phyloP scores from a whole-genome alignment of 2,888 invertebrate species.

The Sepiola atlantica region DNA sequence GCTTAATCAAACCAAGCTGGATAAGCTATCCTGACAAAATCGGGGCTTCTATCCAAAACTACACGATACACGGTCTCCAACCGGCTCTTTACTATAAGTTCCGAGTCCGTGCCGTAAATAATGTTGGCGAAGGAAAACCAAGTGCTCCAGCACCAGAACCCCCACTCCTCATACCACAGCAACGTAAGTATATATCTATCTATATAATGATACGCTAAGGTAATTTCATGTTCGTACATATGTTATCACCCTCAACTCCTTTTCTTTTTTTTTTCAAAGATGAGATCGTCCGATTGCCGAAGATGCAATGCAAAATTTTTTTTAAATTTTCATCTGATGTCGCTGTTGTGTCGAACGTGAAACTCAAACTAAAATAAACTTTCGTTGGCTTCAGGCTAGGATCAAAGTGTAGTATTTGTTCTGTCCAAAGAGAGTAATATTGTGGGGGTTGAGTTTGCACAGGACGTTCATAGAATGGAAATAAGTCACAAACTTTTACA shows the following conservation, averaged over 20 bases:
- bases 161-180: constrained; percentile 91
- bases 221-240: background rate
- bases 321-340: too few species aligned
- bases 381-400: too few species aligned
- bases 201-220: too few species aligned
- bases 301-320: too few species aligned
- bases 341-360: too few species aligned
- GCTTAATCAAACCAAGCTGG: constrained; percentile 56
- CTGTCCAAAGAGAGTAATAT: too few species aligned
- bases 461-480: too few species aligned
- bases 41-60: constrained; percentile 88
- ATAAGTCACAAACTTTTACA: too few species aligned
- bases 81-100: constrained; percentile 97
- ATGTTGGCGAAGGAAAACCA: constrained; percentile 93
- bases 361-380: too few species aligned
- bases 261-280: background rate
- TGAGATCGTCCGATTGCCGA: background rate
- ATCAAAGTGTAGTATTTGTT: too few species aligned
- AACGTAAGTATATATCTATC: constrained; percentile 86
- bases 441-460: too few species aligned
- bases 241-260: background rate
- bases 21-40: constrained; percentile 86
- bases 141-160: constrained; percentile 89
- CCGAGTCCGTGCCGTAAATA: constrained; percentile 95
- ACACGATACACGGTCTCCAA: constrained; percentile 89